Conservation (phyloP, 2,113 vertebrate genomes). For the Pseudopodoces humilis region DNA sequence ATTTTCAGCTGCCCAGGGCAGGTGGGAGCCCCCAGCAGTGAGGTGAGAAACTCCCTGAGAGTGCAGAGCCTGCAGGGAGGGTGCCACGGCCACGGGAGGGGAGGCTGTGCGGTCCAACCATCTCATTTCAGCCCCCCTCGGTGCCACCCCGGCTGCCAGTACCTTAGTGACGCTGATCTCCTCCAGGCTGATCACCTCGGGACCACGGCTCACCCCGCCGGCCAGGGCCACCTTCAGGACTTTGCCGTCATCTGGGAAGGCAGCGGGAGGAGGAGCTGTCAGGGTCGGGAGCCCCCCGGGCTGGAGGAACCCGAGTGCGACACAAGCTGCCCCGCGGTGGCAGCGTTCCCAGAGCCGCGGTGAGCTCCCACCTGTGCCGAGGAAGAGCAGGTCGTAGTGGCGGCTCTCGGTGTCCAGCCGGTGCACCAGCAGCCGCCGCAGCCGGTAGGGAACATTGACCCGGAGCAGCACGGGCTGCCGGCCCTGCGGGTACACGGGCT, state of each 20-base stretch:
- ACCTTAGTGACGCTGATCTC: constrained; percentile 82
- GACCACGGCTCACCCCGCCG: constrained; percentile 44
- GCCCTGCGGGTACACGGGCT: constrained; percentile 79
- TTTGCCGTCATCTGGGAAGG: constrained; percentile 77
- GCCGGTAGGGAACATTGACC: constrained; percentile 66
- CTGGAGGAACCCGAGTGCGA: fast-evolving
- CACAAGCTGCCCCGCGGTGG: fast-evolving
- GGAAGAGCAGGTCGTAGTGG: constrained; percentile 78
- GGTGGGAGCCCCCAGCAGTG: neutral
- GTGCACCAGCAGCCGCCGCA: constrained; percentile 82
- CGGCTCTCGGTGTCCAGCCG: constrained; percentile 76
- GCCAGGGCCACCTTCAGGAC: constrained; percentile 82
- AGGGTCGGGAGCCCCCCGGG: neutral
- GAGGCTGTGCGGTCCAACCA: fast-evolving
- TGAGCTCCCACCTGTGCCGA: constrained; percentile 82
- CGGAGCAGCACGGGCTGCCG: constrained; percentile 72
- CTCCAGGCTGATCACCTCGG: constrained; percentile 81
- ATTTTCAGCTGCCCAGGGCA: neutral
- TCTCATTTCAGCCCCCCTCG: fast-evolving
- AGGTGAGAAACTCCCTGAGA: fast-evolving
- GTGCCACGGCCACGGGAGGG: no score
- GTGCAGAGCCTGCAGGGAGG: neutral
- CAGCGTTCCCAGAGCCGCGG: neutral
- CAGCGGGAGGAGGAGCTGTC: neutral
- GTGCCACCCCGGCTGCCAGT: neutral